Evolutionary conservation across 2,888 invertebrate genomes (phyloP).

Genomic region (Papilio elwesi): DNA sequence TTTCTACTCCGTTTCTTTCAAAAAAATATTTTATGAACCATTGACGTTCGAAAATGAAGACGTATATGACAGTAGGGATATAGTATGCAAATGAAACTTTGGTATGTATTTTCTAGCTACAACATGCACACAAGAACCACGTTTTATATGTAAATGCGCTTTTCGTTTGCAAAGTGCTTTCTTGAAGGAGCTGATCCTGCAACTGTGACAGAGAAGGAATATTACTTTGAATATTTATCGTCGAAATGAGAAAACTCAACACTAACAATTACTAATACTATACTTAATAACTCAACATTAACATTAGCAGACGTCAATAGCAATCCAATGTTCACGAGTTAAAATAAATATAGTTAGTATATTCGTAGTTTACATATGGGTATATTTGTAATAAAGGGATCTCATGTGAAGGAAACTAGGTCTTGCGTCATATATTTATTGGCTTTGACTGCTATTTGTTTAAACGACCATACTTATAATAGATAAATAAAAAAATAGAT

Average conservation of each 20-base stretch:
- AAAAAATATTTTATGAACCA: conserved; percentile 21
- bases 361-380: no score
- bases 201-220: conserved; percentile 67
- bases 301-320: background rate
- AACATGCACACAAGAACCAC: conserved; percentile 33
- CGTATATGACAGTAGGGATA: background rate
- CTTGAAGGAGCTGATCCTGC: conserved; percentile 64
- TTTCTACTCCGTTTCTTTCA: background rate
- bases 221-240: conserved; percentile 43
- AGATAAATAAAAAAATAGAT: no score
- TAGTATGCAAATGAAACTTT: conserved; percentile 15
- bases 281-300: no score
- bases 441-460: no score
- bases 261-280: background rate
- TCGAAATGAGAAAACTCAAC: conserved; percentile 18
- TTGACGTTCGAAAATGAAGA: conserved; percentile 15
- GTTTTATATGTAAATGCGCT: conserved; percentile 69
- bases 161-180: conserved; percentile 68
- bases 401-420: no score
- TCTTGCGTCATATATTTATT: no score
- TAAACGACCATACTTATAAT: no score
- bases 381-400: no score
- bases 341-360: no score
- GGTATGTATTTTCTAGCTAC: conserved; percentile 33
- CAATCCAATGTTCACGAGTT: background rate